Evolutionary conservation across 1,140 invertebrate species (phyloP), one percentile per base, ranked within the genome.

Genomic region (Caenorhabditis brenneri): DNA sequence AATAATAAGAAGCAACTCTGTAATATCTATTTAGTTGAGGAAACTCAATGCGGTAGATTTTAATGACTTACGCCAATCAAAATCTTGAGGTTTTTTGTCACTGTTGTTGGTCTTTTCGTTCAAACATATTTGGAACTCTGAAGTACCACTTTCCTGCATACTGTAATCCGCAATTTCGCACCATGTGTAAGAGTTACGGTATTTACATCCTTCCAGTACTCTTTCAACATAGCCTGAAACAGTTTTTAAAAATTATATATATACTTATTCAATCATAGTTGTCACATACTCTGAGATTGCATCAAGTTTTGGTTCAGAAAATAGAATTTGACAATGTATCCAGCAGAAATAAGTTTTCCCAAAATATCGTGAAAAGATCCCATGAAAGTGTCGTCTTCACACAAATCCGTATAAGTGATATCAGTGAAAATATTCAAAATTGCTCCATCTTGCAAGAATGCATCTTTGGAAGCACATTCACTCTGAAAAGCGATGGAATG

Each of bases 361-460:
- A 74, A 15, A 22, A 27, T 9, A 24, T 27, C 4, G 1, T 0
- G 7, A 19, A 74, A 24, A 10, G 16, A 5, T 5, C n/a, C 6
- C 65, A 74, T 74, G n/a, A 74, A 42, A 74, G n/a, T 2, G 24
- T 24, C 15, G 27, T 15, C 24, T 74, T 74, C 65, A 42, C 65
- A 74, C 10, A 74, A 46, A 19, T 74, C 65, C 12, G 22, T 46
- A 74, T 42, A 42, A 24, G 65, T 42, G 2, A 74, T 9, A 12
- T 74, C 65, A 9, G 65, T 74, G 36, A 74, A 74, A 42, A 74
- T 74, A n/a, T 74, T 74, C 1, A 74, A n/a, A 74, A 74, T 39
- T 7, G 19, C 33, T 0, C 6, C 65, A 46, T 74, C 65, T 0
- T 10, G 12, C 12, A 6, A 24, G 33, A 74, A 42, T 27, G n/a